These are phyloP conservation scores for Asteroscopus sphinx DNA, from an alignment of 2,888 invertebrate genomes.

Conservation along the genomic window DNA sequence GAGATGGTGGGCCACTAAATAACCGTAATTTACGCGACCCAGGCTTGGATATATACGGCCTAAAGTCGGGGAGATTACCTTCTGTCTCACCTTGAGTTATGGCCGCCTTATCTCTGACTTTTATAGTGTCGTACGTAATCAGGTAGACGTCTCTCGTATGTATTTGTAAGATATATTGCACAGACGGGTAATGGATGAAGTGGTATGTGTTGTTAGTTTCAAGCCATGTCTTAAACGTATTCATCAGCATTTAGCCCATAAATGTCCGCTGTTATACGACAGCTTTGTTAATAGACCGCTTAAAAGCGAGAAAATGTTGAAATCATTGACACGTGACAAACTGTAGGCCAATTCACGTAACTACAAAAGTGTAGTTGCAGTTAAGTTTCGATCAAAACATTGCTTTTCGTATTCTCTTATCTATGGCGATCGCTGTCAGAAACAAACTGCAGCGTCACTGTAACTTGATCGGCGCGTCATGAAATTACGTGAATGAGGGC, in stretches of 20 bases:
- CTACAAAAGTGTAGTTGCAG: no score
- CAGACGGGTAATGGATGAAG: conserved; percentile 22
- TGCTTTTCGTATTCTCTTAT: no score
- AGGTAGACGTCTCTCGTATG: conserved; percentile 35
- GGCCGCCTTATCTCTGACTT: conserved; percentile 60
- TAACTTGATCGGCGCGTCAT: no score
- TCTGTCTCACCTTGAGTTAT: conserved; percentile 61
- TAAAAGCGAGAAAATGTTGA: no score
- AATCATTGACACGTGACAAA: no score
- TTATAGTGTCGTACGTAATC: conserved; percentile 61
- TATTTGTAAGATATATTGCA: conserved; percentile 31
- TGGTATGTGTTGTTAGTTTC: conserved; percentile 9
- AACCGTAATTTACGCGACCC: conserved; percentile 42
- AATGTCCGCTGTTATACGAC: neutral
- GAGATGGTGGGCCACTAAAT: conserved; percentile 16
- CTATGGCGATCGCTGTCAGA: no score
- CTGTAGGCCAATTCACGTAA: no score
- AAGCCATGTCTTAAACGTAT: no score
- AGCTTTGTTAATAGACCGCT: no score
- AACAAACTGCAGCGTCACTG: no score
- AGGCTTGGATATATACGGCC: conserved; percentile 55
- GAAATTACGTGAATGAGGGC: no score
- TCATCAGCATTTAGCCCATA: neutral
- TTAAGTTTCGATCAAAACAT: no score
- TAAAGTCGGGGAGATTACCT: conserved; percentile 58